Evolutionary conservation across 2,888 invertebrate species (phyloP), one percentile per base, ranked within the genome.

Genomic region (Malacosoma neustria): DNA sequence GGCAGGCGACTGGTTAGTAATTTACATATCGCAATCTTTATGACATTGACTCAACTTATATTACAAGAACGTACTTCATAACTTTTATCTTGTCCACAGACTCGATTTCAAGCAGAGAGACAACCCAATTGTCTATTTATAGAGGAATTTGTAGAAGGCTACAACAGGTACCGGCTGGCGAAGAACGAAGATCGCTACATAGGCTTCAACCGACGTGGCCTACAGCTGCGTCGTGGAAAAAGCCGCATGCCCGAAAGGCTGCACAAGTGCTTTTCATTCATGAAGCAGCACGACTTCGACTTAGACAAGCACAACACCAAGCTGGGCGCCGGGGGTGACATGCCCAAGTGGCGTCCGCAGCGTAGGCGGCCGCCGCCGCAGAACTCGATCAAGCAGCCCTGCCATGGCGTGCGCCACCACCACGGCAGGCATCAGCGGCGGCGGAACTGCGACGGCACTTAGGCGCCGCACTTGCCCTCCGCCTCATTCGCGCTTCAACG

Each of bases 1-100:
- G 92, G 91, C 85, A 87, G 90, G 87, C 90, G 91, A 75, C 87
- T 87, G 75, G 87, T 87, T 43, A 80, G 81, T 54, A 41, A n/a
- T n/a, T n/a, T n/a, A n/a, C n/a, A n/a, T n/a, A n/a, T n/a, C n/a
- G n/a, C n/a, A n/a, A n/a, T n/a, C n/a, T n/a, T n/a, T n/a, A n/a
- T n/a, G n/a, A n/a, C n/a, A n/a, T n/a, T n/a, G n/a, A n/a, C n/a
- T n/a, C n/a, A n/a, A n/a, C n/a, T n/a, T n/a, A n/a, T n/a, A n/a
- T n/a, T n/a, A n/a, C n/a, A n/a, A n/a, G n/a, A n/a, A n/a, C n/a
- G n/a, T n/a, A n/a, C n/a, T n/a, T n/a, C n/a, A n/a, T n/a, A n/a
- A 30, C 30, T 9, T 13, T 43, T 41, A 45, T 9, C 13, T 65
- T 67, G 52, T 64, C 54, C 46, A 66, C 75, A 84, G 80, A 77